These are phyloP conservation scores for Vidua chalybeata DNA, from an alignment of 2,113 vertebrate species.

Conservation along the genomic window DNA sequence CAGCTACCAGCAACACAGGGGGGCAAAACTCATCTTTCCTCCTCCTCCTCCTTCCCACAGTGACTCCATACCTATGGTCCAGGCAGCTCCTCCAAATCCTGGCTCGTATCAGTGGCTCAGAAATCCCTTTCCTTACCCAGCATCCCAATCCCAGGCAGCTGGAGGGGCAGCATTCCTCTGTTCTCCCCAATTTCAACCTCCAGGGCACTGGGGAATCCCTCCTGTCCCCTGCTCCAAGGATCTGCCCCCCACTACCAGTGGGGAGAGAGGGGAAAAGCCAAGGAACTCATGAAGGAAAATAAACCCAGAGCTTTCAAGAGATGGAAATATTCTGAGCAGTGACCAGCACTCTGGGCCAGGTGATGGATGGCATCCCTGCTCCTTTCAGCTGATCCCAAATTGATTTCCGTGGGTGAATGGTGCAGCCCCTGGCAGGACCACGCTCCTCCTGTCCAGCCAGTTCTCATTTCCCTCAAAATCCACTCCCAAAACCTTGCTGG, in stretches of 20 bases:
- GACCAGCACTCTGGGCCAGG: neutral
- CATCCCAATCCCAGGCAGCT: neutral
- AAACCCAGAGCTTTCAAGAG: neutral
- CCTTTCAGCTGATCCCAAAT: neutral
- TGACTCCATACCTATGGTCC: neutral
- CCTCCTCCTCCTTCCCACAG: rapidly evolving
- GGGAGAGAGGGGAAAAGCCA: neutral
- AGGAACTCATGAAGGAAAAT: neutral
- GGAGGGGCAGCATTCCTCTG: neutral
- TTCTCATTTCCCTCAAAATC: neutral
- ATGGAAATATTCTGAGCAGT: neutral
- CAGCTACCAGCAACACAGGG: neutral
- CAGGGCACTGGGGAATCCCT: rapidly evolving
- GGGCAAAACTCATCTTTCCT: neutral
- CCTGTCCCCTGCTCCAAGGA: neutral
- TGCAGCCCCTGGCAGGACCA: neutral
- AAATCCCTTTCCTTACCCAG: neutral
- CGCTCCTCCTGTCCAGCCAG: neutral
- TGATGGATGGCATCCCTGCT: neutral
- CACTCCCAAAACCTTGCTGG: neutral
- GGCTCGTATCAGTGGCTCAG: neutral
- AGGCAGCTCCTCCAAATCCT: neutral
- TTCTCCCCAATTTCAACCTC: neutral
- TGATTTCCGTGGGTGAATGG: neutral
- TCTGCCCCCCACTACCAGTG: neutral